Conservation (phyloP, 1,140 invertebrate genomes). For the Dendroctonus valens region DNA sequence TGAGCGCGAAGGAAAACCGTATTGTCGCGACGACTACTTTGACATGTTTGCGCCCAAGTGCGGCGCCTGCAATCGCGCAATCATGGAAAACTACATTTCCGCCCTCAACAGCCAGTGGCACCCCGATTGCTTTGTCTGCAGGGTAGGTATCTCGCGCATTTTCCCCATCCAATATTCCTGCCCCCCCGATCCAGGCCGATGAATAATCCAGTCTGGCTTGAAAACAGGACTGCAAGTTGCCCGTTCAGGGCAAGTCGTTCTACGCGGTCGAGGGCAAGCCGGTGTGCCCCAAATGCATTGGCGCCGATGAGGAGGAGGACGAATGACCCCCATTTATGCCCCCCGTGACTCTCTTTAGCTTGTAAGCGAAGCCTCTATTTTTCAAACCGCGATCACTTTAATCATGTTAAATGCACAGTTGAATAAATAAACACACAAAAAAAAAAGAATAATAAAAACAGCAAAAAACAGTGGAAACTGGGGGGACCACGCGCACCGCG, state of each 20-base stretch:
- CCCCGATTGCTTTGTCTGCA: slow-evolving; percentile 98
- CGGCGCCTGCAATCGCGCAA: slow-evolving; percentile 93
- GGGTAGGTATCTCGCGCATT: slow-evolving; percentile 69
- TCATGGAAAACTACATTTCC: slow-evolving; percentile 99
- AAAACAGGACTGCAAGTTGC: slow-evolving; percentile 83
- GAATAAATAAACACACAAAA: slow-evolving; percentile 42
- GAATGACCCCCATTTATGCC: slow-evolving; percentile 44
- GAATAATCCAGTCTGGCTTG: neutral
- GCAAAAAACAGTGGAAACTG: too few relatives aligned
- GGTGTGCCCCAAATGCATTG: slow-evolving; percentile 85
- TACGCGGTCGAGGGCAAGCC: slow-evolving; percentile 93
- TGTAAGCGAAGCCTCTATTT: slow-evolving; percentile 15
- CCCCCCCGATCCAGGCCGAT: too few relatives aligned
- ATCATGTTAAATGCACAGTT: slow-evolving; percentile 24
- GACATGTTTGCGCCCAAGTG: slow-evolving; percentile 99
- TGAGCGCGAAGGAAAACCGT: slow-evolving; percentile 90
- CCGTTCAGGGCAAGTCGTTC: slow-evolving; percentile 91
- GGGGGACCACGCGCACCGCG: too few relatives aligned
- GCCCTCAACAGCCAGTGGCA: slow-evolving; percentile 98
- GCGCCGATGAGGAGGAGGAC: slow-evolving; percentile 84
- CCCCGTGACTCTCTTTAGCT: slow-evolving; percentile 20
- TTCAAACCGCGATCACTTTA: slow-evolving; percentile 33
- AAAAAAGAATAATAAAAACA: slow-evolving; percentile 33
- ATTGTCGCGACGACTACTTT: slow-evolving; percentile 94
- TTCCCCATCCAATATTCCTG: too few relatives aligned